Percentiles rank a stretch among this genome's conserved stretches.
These are phyloP conservation scores for Halocaridina rubra DNA, from an alignment of 2,888 invertebrate genomes.

Conservation along the genomic window DNA sequence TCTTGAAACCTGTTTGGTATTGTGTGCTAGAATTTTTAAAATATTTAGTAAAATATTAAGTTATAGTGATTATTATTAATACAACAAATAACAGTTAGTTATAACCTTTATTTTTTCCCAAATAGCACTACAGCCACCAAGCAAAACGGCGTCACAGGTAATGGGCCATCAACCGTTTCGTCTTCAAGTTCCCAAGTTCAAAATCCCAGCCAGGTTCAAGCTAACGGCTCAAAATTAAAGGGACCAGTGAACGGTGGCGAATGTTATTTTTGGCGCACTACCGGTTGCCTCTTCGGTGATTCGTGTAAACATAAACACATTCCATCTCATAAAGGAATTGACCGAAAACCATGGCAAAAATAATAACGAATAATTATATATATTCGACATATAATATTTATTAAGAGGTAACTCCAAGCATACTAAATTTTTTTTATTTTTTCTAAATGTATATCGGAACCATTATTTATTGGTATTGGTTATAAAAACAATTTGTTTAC, in stretches of 20 bases:
- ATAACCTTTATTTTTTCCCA: neutral
- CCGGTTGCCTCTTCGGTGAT: constrained; percentile 70
- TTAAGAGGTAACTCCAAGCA: neutral
- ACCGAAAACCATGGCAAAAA: constrained; percentile 70
- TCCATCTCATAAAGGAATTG: constrained; percentile 69
- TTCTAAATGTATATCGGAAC: neutral
- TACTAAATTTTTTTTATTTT: neutral
- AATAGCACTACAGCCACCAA: constrained; percentile 14
- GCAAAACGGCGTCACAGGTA: constrained; percentile 7
- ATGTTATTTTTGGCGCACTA: constrained; percentile 71
- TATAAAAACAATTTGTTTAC: too few species aligned
- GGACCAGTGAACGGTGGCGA: constrained; percentile 70
- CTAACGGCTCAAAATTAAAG: constrained; percentile 59
- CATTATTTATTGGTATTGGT: too few species aligned
- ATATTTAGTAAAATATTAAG: too few species aligned
- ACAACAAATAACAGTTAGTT: too few species aligned
- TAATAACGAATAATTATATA: too few species aligned
- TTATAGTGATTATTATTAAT: too few species aligned
- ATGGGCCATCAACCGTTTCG: neutral
- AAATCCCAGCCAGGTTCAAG: neutral
- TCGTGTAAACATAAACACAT: constrained; percentile 69
- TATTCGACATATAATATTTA: neutral
- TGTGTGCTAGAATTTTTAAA: too few species aligned
- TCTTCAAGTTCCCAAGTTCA: neutral
- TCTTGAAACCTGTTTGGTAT: too few species aligned